Conservation (phyloP, 2,113 vertebrate species). For the Lepus europaeus region DNA sequence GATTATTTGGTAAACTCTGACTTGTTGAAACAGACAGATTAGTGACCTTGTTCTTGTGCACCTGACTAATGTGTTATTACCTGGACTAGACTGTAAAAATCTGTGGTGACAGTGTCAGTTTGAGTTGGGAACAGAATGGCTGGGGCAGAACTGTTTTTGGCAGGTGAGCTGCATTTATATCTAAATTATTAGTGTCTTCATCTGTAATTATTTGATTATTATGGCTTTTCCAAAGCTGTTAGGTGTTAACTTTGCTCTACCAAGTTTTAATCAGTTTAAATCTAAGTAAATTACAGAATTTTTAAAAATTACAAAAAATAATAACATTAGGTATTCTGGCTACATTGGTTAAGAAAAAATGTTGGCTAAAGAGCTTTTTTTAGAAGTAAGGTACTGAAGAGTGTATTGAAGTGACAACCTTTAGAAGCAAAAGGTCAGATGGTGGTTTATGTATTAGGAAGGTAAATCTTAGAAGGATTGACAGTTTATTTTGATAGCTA, state of each 20-base stretch:
- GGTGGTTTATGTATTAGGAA: background rate
- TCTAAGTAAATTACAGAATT: background rate
- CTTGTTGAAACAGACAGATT: background rate
- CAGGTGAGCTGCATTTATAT: constrained; percentile 79
- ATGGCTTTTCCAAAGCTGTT: background rate
- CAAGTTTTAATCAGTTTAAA: background rate
- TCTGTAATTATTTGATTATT: background rate
- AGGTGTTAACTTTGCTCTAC: background rate
- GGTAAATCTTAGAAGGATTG: constrained; percentile 17
- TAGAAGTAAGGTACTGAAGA: background rate
- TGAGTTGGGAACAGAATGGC: constrained; percentile 75
- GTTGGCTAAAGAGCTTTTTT: background rate
- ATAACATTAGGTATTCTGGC: background rate
- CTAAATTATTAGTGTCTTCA: constrained; percentile 11
- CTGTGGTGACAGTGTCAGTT: background rate
- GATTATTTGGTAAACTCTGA: constrained; percentile 77
- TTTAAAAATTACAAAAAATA: constrained; percentile 37
- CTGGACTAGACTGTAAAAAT: background rate
- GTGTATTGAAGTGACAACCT: background rate
- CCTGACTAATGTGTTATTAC: constrained; percentile 9
- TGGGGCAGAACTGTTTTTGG: constrained; percentile 55
- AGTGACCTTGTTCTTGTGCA: constrained; percentile 31
- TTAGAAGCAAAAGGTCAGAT: background rate
- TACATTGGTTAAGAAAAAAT: background rate
- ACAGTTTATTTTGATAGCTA: background rate